A percentile compares a stretch with the other conserved stretches of the same genome.
Evolutionary conservation across 2,888 invertebrate species (phyloP).

Genomic region (Ceriagrion tenellum): DNA sequence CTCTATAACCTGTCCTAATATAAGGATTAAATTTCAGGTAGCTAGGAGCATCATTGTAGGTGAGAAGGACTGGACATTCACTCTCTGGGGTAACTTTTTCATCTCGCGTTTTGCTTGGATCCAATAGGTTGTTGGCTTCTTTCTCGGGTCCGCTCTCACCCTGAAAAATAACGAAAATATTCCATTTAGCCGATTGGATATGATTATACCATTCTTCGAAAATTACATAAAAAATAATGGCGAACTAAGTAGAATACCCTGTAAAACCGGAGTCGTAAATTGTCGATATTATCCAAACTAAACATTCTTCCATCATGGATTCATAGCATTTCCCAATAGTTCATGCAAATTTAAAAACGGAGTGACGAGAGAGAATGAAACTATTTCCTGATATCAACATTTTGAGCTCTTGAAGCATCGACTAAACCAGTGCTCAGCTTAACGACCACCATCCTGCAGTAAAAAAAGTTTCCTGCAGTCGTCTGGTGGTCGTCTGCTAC

Average conservation of each 20-base stretch:
- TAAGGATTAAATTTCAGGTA: conserved; percentile 93
- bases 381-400: neutral
- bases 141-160: conserved; percentile 64
- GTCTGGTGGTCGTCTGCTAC: neutral
- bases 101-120: neutral
- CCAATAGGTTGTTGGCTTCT: conserved; percentile 42
- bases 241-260: neutral
- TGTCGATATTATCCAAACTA: conserved; percentile 40
- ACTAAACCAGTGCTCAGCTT: neutral
- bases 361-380: neutral
- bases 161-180: conserved; percentile 34
- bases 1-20: conserved; percentile 91
- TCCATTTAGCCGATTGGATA: neutral
- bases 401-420: neutral
- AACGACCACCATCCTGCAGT: neutral
- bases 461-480: neutral
- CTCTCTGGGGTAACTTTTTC: conserved; percentile 40
- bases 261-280: conserved; percentile 40
- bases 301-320: conserved; percentile 54
- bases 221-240: neutral
- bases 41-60: conserved; percentile 85
- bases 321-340: neutral
- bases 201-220: neutral
- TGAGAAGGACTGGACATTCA: conserved; percentile 74
- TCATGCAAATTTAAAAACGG: neutral